Percentiles rank a stretch among this genome's conserved stretches.
phyloP scores from a whole-genome alignment of 2,888 invertebrate species.

The Cepaea hortensis region DNA sequence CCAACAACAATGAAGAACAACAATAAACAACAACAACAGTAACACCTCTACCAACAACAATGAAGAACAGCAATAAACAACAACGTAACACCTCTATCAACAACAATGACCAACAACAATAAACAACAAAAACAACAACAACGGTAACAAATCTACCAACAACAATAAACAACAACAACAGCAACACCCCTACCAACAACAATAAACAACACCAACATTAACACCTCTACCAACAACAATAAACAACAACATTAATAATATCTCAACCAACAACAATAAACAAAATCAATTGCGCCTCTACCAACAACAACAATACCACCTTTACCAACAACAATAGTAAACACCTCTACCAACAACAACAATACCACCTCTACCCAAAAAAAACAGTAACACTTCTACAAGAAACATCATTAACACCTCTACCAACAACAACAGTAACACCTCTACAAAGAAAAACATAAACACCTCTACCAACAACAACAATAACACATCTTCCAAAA shows the following conservation, averaged over 20 bases:
- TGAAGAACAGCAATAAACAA: too few species aligned
- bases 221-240: too few species aligned
- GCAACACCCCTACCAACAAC: too few species aligned
- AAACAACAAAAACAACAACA: too few species aligned
- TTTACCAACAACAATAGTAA: not conserved
- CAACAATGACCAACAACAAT: too few species aligned
- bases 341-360: not conserved
- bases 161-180: not conserved
- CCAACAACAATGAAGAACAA: too few species aligned
- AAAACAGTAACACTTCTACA: not conserved
- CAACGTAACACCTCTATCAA: too few species aligned
- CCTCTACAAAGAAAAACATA: not conserved
- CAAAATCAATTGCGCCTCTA: not conserved
- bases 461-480: not conserved
- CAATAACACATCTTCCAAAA: not conserved
- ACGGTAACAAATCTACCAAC: too few species aligned
- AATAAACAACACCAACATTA: too few species aligned
- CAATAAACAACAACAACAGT: not conserved
- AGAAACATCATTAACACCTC: not conserved
- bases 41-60: not conserved
- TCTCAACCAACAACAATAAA: not conserved
- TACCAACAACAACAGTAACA: not conserved
- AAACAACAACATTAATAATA: not conserved
- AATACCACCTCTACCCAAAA: not conserved
- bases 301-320: not conserved